Evolutionary conservation across 2,113 vertebrate species (phyloP), one percentile per base, ranked within the genome.

Genomic region (Salminus brasiliensis): DNA sequence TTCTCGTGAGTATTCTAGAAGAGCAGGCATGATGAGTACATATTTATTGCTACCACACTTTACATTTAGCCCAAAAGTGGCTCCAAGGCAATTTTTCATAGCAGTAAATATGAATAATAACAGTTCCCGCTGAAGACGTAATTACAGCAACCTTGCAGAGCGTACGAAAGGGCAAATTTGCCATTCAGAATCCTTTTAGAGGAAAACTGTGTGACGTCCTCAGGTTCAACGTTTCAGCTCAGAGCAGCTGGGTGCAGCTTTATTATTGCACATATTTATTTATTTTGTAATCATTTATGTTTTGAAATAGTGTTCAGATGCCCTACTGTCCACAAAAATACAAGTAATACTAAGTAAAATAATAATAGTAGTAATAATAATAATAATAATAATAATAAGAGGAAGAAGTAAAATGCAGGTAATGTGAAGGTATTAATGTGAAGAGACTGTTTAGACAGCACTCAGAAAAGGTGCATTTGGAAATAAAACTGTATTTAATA

Each of bases 31-130:
- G 81, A 80, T 80, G 63, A 81, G 67, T 45, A 59, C 72, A 79
- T 79, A 76, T 55, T 76, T 78, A 77, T 78, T 84, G 74, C 36
- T 53, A 39, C 65, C 23, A 53, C 82, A 72, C 23, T n/a, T 75
- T 78, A 63, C 76, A 81, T 78, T 74, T 43, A 9, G 49, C 72
- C 67, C 52, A 72, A 72, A 85, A 82, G 76, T 72, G 72, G 70
- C 39, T 78, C 74, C 65, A 21, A 80, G 52, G 70, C 79, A 81
- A 84, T 77, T 73, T 82, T 71, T 82, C 72, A 67, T 79, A 70
- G 66, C 72, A 66, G 72, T 78, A 72, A 79, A 80, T 60, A 72
- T 77, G 71, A 79, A 79, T 75, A 69, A 83, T 80, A 75, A 76
- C 78, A 67, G 70, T 76, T 63, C 59, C 41, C 8, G 5, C 45